Percentiles rank a stretch among this genome's conserved stretches.
Conservation (phyloP, 2,113 vertebrate species). For the Antechinus flavipes region DNA sequence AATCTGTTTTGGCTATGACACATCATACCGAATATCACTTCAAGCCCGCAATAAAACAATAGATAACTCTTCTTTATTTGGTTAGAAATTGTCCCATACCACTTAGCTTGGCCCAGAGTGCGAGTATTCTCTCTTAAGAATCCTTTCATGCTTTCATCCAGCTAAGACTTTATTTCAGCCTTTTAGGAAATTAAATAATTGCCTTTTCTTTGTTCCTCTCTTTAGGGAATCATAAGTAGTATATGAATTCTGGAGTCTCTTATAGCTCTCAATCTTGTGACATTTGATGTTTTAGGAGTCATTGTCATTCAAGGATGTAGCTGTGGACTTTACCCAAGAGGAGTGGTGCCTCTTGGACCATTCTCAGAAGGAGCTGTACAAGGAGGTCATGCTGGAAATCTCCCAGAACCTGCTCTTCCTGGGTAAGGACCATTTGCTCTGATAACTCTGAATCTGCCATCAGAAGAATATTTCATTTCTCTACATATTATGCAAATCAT, state of each 20-base stretch:
- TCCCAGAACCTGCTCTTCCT: background rate
- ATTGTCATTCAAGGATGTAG: background rate
- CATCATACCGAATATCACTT: too few relatives aligned
- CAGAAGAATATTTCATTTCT: background rate
- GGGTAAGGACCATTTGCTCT: background rate
- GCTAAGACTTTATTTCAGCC: background rate
- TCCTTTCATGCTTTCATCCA: background rate
- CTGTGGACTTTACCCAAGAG: background rate
- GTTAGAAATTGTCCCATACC: background rate
- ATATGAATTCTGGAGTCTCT: background rate
- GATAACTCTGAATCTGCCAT: background rate
- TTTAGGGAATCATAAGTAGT: background rate
- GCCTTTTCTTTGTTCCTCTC: background rate
- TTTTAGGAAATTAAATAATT: background rate
- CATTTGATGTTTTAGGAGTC: background rate
- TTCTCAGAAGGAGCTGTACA: background rate
- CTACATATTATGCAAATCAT: too few relatives aligned
- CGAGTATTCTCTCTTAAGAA: background rate
- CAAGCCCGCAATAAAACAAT: background rate
- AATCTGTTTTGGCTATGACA: background rate
- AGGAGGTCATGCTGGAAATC: background rate
- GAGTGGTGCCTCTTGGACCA: background rate
- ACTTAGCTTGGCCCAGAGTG: background rate
- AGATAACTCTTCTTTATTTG: background rate
- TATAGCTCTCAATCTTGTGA: background rate